A percentile compares a stretch with the other conserved stretches of the same genome.
These are phyloP conservation scores for Eubasilissa splendida DNA, from an alignment of 2,888 invertebrate species.

Conservation along the genomic window DNA sequence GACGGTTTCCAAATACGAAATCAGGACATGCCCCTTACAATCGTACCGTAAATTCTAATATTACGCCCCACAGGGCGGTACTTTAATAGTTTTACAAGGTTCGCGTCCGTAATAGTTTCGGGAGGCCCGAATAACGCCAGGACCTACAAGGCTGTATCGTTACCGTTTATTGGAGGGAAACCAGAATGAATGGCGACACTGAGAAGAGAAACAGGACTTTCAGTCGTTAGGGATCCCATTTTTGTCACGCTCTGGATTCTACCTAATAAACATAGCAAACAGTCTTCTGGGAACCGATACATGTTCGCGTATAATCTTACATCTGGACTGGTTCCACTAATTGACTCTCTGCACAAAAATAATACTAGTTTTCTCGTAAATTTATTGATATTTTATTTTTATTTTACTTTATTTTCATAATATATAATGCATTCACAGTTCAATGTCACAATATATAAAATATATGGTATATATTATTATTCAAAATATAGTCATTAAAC, in stretches of 20 bases:
- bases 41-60: slow-evolving; percentile 54
- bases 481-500: no score
- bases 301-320: no score
- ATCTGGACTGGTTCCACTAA: no score
- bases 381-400: no score
- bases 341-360: no score
- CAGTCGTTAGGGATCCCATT: slow-evolving; percentile 10
- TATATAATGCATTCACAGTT: no score
- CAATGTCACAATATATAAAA: no score
- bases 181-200: slow-evolving; percentile 49
- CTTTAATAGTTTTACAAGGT: slow-evolving; percentile 57
- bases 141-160: slow-evolving; percentile 54
- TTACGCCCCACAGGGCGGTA: slow-evolving; percentile 48
- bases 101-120: slow-evolving; percentile 42
- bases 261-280: no score
- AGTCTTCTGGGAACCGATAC: no score
- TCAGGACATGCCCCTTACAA: slow-evolving; percentile 15
- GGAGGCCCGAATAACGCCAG: slow-evolving; percentile 35
- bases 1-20: slow-evolving; percentile 15
- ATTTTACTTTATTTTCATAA: no score
- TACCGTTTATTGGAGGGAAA: slow-evolving; percentile 54
- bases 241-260: background rate
- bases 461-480: no score
- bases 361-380: no score
- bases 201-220: slow-evolving; percentile 9